These are phyloP conservation scores for Tetramorium parvispinum DNA, from an alignment of 1,140 invertebrate species.

Conservation along the genomic window DNA sequence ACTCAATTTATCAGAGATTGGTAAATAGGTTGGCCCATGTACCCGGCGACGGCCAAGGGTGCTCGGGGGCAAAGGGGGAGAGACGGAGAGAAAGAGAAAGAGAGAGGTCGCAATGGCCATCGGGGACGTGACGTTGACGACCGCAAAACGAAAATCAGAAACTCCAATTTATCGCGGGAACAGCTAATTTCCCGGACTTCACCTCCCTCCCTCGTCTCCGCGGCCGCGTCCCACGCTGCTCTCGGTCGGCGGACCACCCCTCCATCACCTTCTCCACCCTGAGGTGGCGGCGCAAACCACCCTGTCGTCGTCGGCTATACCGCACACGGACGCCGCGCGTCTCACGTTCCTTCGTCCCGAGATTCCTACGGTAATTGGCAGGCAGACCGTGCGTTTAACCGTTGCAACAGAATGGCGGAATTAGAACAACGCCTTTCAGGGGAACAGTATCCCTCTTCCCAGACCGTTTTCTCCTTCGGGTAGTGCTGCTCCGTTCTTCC, in stretches of 20 bases:
- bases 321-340: constrained; percentile 34
- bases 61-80: neutral
- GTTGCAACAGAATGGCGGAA: constrained; percentile 48
- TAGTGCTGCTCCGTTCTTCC: constrained; percentile 10
- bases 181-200: constrained; percentile 75
- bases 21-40: constrained; percentile 72
- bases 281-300: constrained; percentile 18
- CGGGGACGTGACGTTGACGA: constrained; percentile 76
- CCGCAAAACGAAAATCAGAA: constrained; percentile 77
- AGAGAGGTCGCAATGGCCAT: constrained; percentile 51
- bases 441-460: neutral
- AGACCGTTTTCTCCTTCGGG: neutral
- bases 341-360: constrained; percentile 54
- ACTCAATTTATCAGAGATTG: constrained; percentile 78
- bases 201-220: neutral
- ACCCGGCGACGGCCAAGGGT: constrained; percentile 43
- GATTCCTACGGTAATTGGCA: constrained; percentile 67
- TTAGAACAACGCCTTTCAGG: constrained; percentile 46
- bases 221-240: neutral
- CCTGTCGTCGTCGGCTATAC: constrained; percentile 43
- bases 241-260: neutral
- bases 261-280: neutral
- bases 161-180: constrained; percentile 77
- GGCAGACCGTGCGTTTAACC: constrained; percentile 65
- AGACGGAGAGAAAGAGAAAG: neutral